phyloP scores from a whole-genome alignment of 1,140 invertebrate species.

The Zaprionus capensis region DNA sequence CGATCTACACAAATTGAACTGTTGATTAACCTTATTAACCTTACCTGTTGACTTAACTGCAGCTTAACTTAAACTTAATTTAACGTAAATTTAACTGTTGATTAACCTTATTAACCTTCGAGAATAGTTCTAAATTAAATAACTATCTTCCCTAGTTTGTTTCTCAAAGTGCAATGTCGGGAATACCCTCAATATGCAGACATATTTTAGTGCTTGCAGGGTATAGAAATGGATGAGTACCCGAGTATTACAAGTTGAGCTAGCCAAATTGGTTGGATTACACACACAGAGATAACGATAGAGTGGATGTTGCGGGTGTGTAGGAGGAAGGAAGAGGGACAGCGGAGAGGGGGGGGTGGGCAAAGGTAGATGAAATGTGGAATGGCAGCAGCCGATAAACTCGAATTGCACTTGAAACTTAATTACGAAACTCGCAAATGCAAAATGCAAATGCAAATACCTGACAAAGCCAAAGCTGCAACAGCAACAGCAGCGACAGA shows the following conservation, averaged over 20 bases:
- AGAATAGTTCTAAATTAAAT: too few species aligned
- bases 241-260: constrained; percentile 45
- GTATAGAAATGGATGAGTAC: constrained; percentile 34
- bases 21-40: too few species aligned
- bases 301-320: background rate
- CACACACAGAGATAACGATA: constrained; percentile 31
- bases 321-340: background rate
- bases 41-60: too few species aligned
- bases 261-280: constrained; percentile 48
- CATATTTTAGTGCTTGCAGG: background rate
- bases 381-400: constrained; percentile 67
- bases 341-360: background rate
- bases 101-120: too few species aligned
- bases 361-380: constrained; percentile 9
- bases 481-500: constrained; percentile 27
- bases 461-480: constrained; percentile 52
- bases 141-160: too few species aligned
- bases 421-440: constrained; percentile 78
- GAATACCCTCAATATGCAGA: too few species aligned
- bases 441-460: constrained; percentile 58
- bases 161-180: too few species aligned
- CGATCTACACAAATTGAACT: too few species aligned
- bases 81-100: too few species aligned
- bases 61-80: too few species aligned
- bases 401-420: constrained; percentile 75